These are phyloP conservation scores for Drosophila tropicalis DNA, from an alignment of 1,140 invertebrate genomes.

Conservation along the genomic window DNA sequence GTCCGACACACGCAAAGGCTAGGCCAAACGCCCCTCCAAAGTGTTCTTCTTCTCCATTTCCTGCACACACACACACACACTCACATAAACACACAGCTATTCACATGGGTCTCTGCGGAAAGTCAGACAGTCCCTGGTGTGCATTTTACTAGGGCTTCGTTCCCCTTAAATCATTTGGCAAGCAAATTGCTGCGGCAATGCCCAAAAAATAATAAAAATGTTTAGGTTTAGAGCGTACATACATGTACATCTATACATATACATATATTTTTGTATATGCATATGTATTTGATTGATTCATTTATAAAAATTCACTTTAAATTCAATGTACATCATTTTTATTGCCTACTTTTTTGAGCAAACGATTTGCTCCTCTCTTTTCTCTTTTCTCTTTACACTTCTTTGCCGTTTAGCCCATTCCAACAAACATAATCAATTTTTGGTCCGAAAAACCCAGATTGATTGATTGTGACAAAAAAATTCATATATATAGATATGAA, in stretches of 20 bases:
- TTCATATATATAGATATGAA: conserved; percentile 17
- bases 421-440: conserved; percentile 55
- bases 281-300: conserved; percentile 5
- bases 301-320: conserved; percentile 5
- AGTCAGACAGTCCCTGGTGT: conserved; percentile 58
- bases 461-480: conserved; percentile 54
- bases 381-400: neutral
- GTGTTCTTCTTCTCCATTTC: too few relatives aligned
- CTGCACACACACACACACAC: too few relatives aligned
- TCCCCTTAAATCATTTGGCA: conserved; percentile 45
- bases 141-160: conserved; percentile 59
- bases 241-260: neutral
- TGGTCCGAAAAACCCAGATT: conserved; percentile 39
- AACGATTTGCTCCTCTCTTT: neutral
- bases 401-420: neutral
- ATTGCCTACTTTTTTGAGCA: conserved; percentile 19
- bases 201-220: neutral
- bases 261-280: neutral
- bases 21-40: conserved; percentile 38
- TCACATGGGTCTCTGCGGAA: neutral
- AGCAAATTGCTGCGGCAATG: conserved; percentile 2
- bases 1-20: conserved; percentile 69
- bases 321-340: neutral
- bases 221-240: neutral
- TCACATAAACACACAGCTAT: too few relatives aligned